Conservation (phyloP, 2,888 invertebrate species). For the Branchellion lobata region DNA sequence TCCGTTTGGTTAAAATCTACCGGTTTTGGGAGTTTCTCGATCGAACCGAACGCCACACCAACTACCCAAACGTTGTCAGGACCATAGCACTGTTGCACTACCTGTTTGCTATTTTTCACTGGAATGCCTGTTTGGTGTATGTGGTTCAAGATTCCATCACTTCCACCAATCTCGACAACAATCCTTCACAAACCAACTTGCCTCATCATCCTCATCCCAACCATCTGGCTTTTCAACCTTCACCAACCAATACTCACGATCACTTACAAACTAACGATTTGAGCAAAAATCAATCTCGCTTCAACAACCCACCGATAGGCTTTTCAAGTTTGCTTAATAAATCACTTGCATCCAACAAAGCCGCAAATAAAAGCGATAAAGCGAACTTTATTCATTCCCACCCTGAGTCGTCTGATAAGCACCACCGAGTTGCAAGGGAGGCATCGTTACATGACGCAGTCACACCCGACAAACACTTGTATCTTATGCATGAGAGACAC, state of each 20-base stretch:
- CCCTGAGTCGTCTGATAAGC: no score
- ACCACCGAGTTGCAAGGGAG: no score
- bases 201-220: conserved; percentile 48
- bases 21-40: conserved; percentile 98
- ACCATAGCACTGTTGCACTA: conserved; percentile 70
- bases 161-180: background rate
- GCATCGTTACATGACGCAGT: no score
- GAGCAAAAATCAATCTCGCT: background rate
- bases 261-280: background rate
- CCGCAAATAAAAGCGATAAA: background rate
- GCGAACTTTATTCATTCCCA: background rate
- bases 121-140: conserved; percentile 98
- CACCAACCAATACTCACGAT: background rate
- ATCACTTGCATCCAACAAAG: background rate
- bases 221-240: conserved; percentile 64
- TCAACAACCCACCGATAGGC: background rate
- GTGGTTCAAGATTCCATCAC: conserved; percentile 63
- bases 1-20: conserved; percentile 94
- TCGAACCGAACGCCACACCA: conserved; percentile 94
- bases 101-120: conserved; percentile 95
- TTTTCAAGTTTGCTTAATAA: background rate
- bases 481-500: no score
- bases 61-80: conserved; percentile 89
- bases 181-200: background rate
- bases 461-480: no score